phyloP scores from a whole-genome alignment of 2,888 invertebrate species.

The Gerosis bhagava region DNA sequence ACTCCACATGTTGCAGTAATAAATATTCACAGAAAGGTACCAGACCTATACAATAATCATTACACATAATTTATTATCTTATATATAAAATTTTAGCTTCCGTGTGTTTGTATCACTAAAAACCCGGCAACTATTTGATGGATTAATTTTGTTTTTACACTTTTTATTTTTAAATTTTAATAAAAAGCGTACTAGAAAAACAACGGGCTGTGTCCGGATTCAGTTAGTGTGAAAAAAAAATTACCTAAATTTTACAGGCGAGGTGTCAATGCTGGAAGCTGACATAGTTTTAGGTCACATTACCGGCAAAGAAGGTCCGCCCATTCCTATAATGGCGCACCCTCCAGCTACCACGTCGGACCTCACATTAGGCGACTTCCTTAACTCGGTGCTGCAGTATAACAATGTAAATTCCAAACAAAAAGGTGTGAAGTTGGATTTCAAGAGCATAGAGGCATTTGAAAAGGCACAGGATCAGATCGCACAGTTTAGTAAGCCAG shows the following conservation, averaged over 20 bases:
- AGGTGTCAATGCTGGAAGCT: conserved; percentile 92
- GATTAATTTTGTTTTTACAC: too few species aligned
- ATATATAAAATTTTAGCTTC: too few species aligned
- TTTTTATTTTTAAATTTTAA: too few species aligned
- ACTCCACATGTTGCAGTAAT: too few species aligned
- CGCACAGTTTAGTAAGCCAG: conserved; percentile 58
- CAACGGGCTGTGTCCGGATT: too few species aligned
- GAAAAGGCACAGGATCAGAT: conserved; percentile 78
- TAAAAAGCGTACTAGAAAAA: too few species aligned
- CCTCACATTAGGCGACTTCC: conserved; percentile 88
- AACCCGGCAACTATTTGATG: too few species aligned
- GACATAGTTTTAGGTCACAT: conserved; percentile 89
- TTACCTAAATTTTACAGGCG: conserved; percentile 77
- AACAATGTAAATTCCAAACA: conserved; percentile 66
- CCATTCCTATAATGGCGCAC: conserved; percentile 93
- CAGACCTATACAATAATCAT: too few species aligned
- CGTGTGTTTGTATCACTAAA: too few species aligned
- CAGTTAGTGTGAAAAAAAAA: too few species aligned
- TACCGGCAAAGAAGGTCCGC: conserved; percentile 67
- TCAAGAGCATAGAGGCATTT: conserved; percentile 90
- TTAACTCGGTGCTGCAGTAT: conserved; percentile 80
- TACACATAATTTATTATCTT: too few species aligned
- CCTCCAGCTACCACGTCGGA: conserved; percentile 89
- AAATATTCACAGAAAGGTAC: too few species aligned
- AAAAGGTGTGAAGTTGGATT: conserved; percentile 95